Evolutionary conservation across 1,140 invertebrate species (phyloP), one percentile per base, ranked within the genome.

Genomic region (Nebria ingens): DNA sequence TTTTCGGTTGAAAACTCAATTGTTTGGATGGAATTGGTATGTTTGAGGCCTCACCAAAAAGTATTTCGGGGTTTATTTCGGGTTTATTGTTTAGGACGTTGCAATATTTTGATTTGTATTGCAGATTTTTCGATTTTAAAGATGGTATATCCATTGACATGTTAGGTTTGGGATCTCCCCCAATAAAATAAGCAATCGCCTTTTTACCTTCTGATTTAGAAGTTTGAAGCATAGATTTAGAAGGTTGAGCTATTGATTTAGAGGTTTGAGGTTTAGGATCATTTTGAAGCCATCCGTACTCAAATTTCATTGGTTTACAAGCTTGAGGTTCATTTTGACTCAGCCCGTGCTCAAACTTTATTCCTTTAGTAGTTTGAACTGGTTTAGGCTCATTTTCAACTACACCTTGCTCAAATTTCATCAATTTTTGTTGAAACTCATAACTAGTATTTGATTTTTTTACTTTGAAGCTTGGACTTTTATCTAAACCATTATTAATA

Each of bases 151-250:
- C 76, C 68, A 71, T 69, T 13, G 3, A 12, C 40, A 45, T 45
- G 25, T n/a, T 34, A 34, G 25, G n/a, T 45, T 45, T 45, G 15
- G 40, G 34, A 20, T 19, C 21, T 49, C 12, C 15, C 19, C 12
- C 4, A 29, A 38, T 42, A 64, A 78, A 79, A 66, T 77, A 80
- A 2, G 77, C 76, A 55, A 79, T 72, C 63, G 71, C 73, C 59
- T 74, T 76, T 29, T 71, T 66, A 67, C 52, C 21, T n/a, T n/a
- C n/a, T n/a, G 19, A 17, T 20, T 21, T 58, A 2, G 23, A 54
- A 34, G 6, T 49, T 55, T 55, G n/a, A n/a, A 15, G 15, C 22
- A 20, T 50, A 42, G 19, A n/a, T 34, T 34, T 34, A 6, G 25
- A 34, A n/a, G n/a, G n/a, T n/a, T n/a, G n/a, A n/a, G n/a, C n/a